Percentiles rank a stretch among this genome's conserved stretches.
These are phyloP conservation scores for Pseudobourletiella spinata DNA, from an alignment of 1,140 invertebrate species.

Conservation along the genomic window DNA sequence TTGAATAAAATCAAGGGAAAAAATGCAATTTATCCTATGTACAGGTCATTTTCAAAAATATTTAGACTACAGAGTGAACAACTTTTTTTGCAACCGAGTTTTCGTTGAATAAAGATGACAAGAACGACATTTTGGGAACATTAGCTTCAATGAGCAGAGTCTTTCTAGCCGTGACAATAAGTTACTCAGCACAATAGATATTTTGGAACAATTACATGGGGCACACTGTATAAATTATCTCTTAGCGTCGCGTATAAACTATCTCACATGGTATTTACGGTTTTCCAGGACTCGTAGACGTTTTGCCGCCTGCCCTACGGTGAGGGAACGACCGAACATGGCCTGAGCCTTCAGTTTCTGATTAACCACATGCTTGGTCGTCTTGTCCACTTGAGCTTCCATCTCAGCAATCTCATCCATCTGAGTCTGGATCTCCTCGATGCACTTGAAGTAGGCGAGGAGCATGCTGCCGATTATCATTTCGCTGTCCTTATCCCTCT, in stretches of 20 bases:
- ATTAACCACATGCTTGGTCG: slow-evolving; percentile 17
- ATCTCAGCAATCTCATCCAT: slow-evolving; percentile 24
- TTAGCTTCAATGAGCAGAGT: no score
- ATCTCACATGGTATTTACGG: slow-evolving; percentile 28
- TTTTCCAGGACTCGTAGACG: slow-evolving; percentile 26
- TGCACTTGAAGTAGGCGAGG: slow-evolving; percentile 15
- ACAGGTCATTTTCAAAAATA: no score
- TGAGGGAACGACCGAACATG: slow-evolving; percentile 27
- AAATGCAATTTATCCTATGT: no score
- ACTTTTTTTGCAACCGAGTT: no score
- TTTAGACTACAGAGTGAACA: slow-evolving; percentile 9
- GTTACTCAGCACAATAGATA: no score
- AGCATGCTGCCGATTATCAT: slow-evolving; percentile 12
- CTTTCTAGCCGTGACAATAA: no score
- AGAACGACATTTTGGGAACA: no score
- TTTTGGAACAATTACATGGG: no score
- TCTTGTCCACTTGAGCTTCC: slow-evolving; percentile 31
- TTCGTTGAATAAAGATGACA: no score
- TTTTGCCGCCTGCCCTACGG: slow-evolving; percentile 12
- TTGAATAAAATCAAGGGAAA: slow-evolving; percentile 30
- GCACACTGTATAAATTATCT: no score
- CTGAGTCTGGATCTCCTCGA: slow-evolving; percentile 8
- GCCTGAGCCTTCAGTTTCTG: slow-evolving; percentile 29
- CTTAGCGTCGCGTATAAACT: no score
- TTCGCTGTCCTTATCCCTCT: slow-evolving; percentile 14